Conservation (phyloP, 2,888 invertebrate species). For the Troides aeacus region DNA sequence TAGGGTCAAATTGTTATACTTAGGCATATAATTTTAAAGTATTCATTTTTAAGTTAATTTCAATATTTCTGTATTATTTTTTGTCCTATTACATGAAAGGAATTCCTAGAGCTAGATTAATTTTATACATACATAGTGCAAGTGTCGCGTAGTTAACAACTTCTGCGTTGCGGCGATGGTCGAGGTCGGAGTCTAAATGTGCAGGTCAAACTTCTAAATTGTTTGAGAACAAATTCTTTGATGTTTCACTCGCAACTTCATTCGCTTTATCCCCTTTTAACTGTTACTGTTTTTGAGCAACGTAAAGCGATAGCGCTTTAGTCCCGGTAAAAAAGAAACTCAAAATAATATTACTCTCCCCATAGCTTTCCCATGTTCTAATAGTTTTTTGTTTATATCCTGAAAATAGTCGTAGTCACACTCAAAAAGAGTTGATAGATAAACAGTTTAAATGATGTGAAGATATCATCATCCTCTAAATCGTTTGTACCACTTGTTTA, state of each 20-base stretch:
- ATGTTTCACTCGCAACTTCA: background rate
- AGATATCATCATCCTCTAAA: too few species aligned
- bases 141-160: background rate
- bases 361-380: too few species aligned
- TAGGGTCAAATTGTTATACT: too few species aligned
- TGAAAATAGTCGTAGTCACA: too few species aligned
- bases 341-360: too few species aligned
- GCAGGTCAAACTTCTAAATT: background rate
- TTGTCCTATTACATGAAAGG: background rate
- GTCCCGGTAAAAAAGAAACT: too few species aligned
- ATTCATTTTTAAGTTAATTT: too few species aligned
- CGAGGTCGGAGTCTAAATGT: background rate
- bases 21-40: too few species aligned
- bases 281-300: background rate
- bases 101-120: background rate
- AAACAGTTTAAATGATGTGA: too few species aligned
- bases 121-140: background rate
- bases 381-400: too few species aligned
- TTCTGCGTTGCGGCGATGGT: background rate
- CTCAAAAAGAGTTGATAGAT: too few species aligned
- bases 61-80: background rate
- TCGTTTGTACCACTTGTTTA: too few species aligned
- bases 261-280: background rate
- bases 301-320: background rate
- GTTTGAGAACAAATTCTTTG: constrained; percentile 2